Base-by-base conservation (phyloP, 2,888 invertebrate species). In the Polia nebulosa region DNA sequence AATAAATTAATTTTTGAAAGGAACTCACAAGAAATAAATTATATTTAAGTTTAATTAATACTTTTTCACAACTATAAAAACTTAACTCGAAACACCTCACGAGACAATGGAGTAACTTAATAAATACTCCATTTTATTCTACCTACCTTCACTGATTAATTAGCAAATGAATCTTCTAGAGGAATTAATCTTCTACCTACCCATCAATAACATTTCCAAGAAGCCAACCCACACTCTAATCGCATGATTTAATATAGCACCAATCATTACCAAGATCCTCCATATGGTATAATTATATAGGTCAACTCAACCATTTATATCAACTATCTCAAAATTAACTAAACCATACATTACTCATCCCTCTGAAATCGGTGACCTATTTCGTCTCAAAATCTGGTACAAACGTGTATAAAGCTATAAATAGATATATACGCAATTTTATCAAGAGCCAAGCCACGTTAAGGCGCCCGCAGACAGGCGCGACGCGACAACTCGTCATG, bases 381-480 rank as follows among this genome's bases (percentile, higher is more conserved):
- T 79, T 79, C 57, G 20, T 53, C 44, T 57, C 39, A 58, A 74
- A 76, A 79, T 75, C 80, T 79, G 57, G 57, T 49, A 39, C 58
- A 49, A 47, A 51, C 56, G 36, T 34, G 6, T 51, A 59, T 55
- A 53, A 27, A 27, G 62, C 36, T 57, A 44, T 7, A 45, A 22
- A 13, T 22, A 20, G 13, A 15, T 56, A 63, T 27, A 56, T 22
- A 59, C 55, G 49, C 59, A 68, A 68, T 76, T 76, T 80, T 65
- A 77, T 68, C 52, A 66, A 51, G 59, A 68, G 77, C 57, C 53
- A 66, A 64, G 45, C 52, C 60, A 58, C 55, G 53, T 73, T 20
- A 51, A 13, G 51, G 29, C n/a, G 5, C 13, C n/a, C 6, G 7
- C 29, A 51, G 27, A 52, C 20, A 5, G n/a, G 13, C 29, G 32